Percentiles rank a stretch among this genome's conserved stretches.
These are phyloP conservation scores for Hirtodrosophila trivittata DNA, from an alignment of 2,888 invertebrate genomes.

Conservation along the genomic window DNA sequence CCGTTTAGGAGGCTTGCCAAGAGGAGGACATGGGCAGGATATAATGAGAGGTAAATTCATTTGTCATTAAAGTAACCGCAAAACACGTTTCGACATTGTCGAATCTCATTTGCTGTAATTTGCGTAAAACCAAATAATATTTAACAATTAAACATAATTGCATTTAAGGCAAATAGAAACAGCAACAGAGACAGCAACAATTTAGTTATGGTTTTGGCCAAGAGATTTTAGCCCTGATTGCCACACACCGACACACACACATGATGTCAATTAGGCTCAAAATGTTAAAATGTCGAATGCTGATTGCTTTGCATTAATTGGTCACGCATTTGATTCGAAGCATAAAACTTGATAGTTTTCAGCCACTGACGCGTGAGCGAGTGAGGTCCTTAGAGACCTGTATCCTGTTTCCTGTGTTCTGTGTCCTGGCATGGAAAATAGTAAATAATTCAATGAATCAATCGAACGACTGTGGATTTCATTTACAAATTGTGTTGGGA, in stretches of 20 bases:
- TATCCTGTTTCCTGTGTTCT: too few species aligned
- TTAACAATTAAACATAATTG: slow-evolving; percentile 73
- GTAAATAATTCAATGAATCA: too few species aligned
- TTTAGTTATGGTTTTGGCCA: not conserved
- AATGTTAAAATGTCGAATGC: slow-evolving; percentile 35
- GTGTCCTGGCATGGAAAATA: too few species aligned
- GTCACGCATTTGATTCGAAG: slow-evolving; percentile 13
- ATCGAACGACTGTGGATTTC: too few species aligned
- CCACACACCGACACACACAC: not conserved
- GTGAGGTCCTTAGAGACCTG: slow-evolving; percentile 3
- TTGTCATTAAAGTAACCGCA: slow-evolving; percentile 47
- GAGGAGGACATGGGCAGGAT: too few species aligned
- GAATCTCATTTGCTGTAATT: slow-evolving; percentile 62
- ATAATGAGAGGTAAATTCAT: too few species aligned
- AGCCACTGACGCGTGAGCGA: too few species aligned
- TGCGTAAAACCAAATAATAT: slow-evolving; percentile 68
- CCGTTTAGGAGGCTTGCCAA: slow-evolving; percentile 1
- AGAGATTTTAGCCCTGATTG: slow-evolving; percentile 32
- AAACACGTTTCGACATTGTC: slow-evolving; percentile 45
- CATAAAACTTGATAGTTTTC: slow-evolving; percentile 11
- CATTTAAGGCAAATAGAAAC: slow-evolving; percentile 45
- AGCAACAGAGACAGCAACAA: not conserved
- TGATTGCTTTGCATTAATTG: slow-evolving; percentile 31
- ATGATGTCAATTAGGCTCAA: slow-evolving; percentile 27
- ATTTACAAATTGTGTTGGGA: slow-evolving; percentile 8